Conservation (phyloP, 2,113 vertebrate species). For the human (Homo sapiens) region GRCh38 chr17:74970001-74970500, state of each 20-base stretch:
- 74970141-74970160: too few species aligned
- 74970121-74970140: too few species aligned
- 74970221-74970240: too few species aligned
- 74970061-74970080: fast-evolving
- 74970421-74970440: neutral
- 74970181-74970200: too few species aligned
- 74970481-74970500: neutral
- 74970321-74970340: neutral
- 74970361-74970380: neutral
- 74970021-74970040: too few species aligned
- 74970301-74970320: neutral
- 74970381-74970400: neutral
- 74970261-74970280: neutral
- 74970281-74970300: neutral
- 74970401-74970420: neutral
- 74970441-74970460: neutral
- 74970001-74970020: fast-evolving
- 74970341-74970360: neutral
- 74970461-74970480: neutral
- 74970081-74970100: too few species aligned
- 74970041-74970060: too few species aligned
- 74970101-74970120: too few species aligned
- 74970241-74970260: neutral
- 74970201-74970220: too few species aligned
- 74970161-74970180: too few species aligned